Conservation (phyloP, 2,888 invertebrate genomes). For the Ennomos fuscantarius region DNA sequence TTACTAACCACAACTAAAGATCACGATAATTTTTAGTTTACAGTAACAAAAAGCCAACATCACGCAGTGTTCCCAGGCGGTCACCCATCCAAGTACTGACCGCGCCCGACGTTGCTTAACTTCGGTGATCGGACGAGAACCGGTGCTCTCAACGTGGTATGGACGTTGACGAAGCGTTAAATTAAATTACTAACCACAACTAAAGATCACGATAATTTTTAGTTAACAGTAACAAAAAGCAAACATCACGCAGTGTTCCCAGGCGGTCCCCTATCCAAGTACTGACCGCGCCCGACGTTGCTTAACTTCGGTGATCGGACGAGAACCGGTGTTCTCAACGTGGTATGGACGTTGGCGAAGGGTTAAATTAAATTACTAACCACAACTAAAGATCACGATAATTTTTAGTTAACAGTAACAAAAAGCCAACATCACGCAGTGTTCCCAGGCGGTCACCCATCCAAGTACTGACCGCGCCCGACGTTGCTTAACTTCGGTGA, state of each 20-base stretch:
- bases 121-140: constrained; percentile 80
- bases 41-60: constrained; percentile 63
- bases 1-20: no score
- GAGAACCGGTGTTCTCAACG: constrained; percentile 11
- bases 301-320: constrained; percentile 79
- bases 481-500: constrained; percentile 78
- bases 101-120: constrained; percentile 77
- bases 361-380: no score
- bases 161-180: constrained; percentile 35
- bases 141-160: constrained; percentile 47
- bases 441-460: constrained; percentile 76
- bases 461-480: constrained; percentile 76
- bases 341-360: constrained; percentile 11
- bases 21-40: no score
- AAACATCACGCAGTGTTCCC: constrained; percentile 63
- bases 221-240: no score
- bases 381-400: no score
- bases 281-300: constrained; percentile 73
- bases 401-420: no score
- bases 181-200: no score
- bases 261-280: constrained; percentile 69
- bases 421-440: constrained; percentile 10
- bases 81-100: constrained; percentile 70
- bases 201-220: no score
- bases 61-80: constrained; percentile 68